A percentile compares a stretch with the other conserved stretches of the same genome.
phyloP scores from a whole-genome alignment of 2,113 vertebrate genomes.

The Mirza zaza region DNA sequence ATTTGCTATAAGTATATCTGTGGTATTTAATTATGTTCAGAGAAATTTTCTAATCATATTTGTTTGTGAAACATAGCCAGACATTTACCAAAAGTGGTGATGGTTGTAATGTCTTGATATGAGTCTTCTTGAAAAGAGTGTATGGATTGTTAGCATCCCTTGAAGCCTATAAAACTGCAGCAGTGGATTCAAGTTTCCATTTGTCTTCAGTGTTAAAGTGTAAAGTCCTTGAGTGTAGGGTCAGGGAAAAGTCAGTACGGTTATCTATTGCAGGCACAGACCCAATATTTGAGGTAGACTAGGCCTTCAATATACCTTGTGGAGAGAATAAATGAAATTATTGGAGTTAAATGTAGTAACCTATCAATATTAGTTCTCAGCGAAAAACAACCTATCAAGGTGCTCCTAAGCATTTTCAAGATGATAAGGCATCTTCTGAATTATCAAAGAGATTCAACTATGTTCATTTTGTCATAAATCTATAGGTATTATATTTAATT shows the following conservation, averaged over 20 bases:
- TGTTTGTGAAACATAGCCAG: neutral
- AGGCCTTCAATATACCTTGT: neutral
- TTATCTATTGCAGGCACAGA: neutral
- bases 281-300: neutral
- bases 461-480: neutral
- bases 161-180: neutral
- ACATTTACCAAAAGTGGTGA: neutral
- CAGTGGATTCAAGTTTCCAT: neutral
- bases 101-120: neutral
- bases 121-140: neutral
- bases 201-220: neutral
- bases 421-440: neutral
- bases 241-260: neutral
- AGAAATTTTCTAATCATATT: slow-evolving; percentile 18
- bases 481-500: neutral
- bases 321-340: neutral
- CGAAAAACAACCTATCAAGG: neutral
- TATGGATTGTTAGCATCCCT: neutral
- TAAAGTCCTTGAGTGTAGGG: neutral
- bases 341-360: neutral
- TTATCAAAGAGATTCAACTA: neutral
- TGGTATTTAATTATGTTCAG: neutral
- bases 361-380: neutral
- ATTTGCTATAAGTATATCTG: neutral
- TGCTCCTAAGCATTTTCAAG: neutral